These are phyloP conservation scores for Liodrosophila aerea DNA, from an alignment of 2,888 invertebrate species.

Conservation along the genomic window DNA sequence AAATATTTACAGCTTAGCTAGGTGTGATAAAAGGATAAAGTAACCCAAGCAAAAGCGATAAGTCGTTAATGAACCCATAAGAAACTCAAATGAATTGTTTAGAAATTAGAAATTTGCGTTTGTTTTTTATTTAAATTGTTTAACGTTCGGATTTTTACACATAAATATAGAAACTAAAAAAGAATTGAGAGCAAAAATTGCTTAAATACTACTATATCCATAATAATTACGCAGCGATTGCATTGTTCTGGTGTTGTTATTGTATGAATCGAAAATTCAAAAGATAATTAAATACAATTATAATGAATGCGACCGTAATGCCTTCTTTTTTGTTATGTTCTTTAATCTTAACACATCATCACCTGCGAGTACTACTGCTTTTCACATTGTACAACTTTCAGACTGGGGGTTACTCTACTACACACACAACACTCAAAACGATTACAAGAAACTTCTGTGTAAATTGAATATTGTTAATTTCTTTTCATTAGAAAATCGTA, in stretches of 20 bases:
- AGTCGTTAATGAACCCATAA: background rate
- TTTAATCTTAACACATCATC: constrained; percentile 21
- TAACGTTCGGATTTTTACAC: constrained; percentile 61
- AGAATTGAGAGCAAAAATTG: constrained; percentile 65
- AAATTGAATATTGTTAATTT: constrained; percentile 36
- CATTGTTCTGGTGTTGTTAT: constrained; percentile 26
- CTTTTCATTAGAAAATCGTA: constrained; percentile 23
- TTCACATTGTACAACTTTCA: constrained; percentile 34
- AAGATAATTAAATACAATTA: constrained; percentile 23
- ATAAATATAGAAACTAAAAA: constrained; percentile 65
- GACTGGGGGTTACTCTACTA: constrained; percentile 21
- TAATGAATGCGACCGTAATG: constrained; percentile 21
- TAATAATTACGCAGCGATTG: constrained; percentile 30
- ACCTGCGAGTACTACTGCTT: constrained; percentile 25
- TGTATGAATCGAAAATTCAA: constrained; percentile 37
- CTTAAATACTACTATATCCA: constrained; percentile 59
- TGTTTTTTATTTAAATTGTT: constrained; percentile 55
- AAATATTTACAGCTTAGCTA: constrained; percentile 63
- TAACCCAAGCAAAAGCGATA: constrained; percentile 1
- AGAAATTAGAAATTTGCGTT: constrained; percentile 63
- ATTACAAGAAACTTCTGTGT: constrained; percentile 38
- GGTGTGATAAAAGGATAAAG: constrained; percentile 1
- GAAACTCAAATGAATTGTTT: constrained; percentile 14
- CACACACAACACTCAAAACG: constrained; percentile 46
- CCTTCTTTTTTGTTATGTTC: constrained; percentile 9